Percentiles rank a stretch among this genome's conserved stretches.
Evolutionary conservation across 1,140 invertebrate genomes (phyloP).

Genomic region (Drosophila lini): DNA sequence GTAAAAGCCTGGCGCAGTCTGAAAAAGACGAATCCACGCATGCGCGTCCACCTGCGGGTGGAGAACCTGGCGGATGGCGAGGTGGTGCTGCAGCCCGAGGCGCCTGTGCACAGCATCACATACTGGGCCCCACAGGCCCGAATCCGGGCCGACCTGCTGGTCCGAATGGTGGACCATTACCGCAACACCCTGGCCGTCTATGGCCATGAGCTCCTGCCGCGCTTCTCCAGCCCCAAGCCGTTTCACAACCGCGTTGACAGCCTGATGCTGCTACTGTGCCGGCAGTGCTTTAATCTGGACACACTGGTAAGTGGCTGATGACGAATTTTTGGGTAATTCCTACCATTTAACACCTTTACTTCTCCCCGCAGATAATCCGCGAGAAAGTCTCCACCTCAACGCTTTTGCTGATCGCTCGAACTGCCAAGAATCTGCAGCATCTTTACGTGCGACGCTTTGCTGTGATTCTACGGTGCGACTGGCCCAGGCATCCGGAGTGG

Average conservation of each 20-base stretch:
- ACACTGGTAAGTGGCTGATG: slow-evolving; percentile 86
- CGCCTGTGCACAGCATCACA: slow-evolving; percentile 88
- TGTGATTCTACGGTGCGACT: slow-evolving; percentile 89
- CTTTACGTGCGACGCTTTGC: slow-evolving; percentile 90
- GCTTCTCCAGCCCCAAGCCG: slow-evolving; percentile 86
- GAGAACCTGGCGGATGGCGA: slow-evolving; percentile 85
- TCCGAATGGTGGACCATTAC: slow-evolving; percentile 87
- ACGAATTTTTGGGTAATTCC: neutral
- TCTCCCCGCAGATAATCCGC: slow-evolving; percentile 87
- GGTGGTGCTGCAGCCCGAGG: slow-evolving; percentile 86
- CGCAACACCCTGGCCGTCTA: slow-evolving; percentile 86
- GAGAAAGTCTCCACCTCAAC: slow-evolving; percentile 93
- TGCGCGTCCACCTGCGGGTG: slow-evolving; percentile 87
- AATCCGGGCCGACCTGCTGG: slow-evolving; percentile 85
- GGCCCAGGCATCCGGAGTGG: slow-evolving; percentile 89
- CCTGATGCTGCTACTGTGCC: slow-evolving; percentile 86
- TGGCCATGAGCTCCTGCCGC: slow-evolving; percentile 88
- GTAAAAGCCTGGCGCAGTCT: slow-evolving; percentile 86
- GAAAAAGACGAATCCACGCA: slow-evolving; percentile 85
- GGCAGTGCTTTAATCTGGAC: slow-evolving; percentile 87
- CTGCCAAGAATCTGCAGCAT: slow-evolving; percentile 87
- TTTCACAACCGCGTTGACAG: slow-evolving; percentile 89
- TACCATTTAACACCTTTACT: neutral
- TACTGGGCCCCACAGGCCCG: slow-evolving; percentile 88
- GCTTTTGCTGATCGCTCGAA: slow-evolving; percentile 89